Evolutionary conservation across 2,888 invertebrate species (phyloP), one percentile per base, ranked within the genome.

Genomic region (Oeneis ivallda): DNA sequence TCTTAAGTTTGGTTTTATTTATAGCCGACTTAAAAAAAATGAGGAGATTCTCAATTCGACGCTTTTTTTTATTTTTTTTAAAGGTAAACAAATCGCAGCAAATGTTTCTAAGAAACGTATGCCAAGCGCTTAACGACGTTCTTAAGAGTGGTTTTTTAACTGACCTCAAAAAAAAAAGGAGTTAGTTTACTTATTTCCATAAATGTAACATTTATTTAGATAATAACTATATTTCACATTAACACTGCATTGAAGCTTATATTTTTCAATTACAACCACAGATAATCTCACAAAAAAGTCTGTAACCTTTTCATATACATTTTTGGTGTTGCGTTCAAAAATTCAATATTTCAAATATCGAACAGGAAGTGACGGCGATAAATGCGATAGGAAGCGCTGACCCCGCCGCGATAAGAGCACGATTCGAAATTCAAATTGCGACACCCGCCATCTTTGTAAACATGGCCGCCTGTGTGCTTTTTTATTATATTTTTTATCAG

Each of bases 331-430:
- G 61, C 41, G 61, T 61, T 65, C 70, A 75, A 72, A 74, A 75
- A 77, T 71, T 72, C 70, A 75, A 76, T 79, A 80, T 79, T 78
- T 77, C 77, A 79, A 80, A 76, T 74, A 74, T 76, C 72, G 74
- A 81, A 83, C 82, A 80, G 86, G 85, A 85, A 83, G 77, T 76
- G 77, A 74, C 72, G 71, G 70, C 79, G 83, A 80, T 81, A 79
- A 79, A 75, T 70, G 75, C 79, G 84, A 85, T 86, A 84, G 84
- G 85, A 87, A 84, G 81, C 81, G 77, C 82, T 84, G 87, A 86
- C 87, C 87, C 82, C 79, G 80, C 76, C 73, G 79, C 74, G 80
- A 82, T 83, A 84, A 80, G 80, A 71, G 73, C 72, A 72, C 73
- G 74, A 79, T 81, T 79, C 79, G 75, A 78, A 77, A 72, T 82